These are phyloP conservation scores for Teleopsis dalmanni DNA, from an alignment of 1,140 invertebrate genomes.

Conservation along the genomic window DNA sequence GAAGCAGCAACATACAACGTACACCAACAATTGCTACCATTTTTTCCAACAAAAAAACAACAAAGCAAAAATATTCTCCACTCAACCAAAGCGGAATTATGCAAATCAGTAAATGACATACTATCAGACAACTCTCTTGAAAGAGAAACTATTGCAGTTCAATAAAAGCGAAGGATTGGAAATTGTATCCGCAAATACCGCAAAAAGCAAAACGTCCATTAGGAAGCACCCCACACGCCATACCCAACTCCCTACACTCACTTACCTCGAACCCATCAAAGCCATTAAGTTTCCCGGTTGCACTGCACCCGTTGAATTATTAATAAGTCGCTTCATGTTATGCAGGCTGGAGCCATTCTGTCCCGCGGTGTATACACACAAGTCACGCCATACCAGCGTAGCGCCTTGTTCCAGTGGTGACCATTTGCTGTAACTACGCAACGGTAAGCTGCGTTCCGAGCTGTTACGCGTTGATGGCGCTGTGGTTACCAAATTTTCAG, in stretches of 20 bases:
- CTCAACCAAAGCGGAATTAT: too few species aligned
- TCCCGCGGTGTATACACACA: conserved; percentile 57
- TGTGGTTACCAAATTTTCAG: neutral
- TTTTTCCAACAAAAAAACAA: too few species aligned
- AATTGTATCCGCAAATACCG: too few species aligned
- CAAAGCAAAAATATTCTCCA: too few species aligned
- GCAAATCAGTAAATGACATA: too few species aligned
- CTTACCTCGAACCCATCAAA: conserved; percentile 80
- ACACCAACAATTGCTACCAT: too few species aligned
- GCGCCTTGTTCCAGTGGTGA: conserved; percentile 51
- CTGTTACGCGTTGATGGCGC: conserved; percentile 30
- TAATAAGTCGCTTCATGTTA: conserved; percentile 58
- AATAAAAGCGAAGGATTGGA: too few species aligned
- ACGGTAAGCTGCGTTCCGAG: conserved; percentile 32
- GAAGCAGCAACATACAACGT: too few species aligned
- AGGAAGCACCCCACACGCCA: neutral
- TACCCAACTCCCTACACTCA: conserved; percentile 16
- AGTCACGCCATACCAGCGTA: conserved; percentile 66
- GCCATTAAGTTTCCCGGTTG: conserved; percentile 78
- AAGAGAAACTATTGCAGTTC: too few species aligned
- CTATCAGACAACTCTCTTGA: too few species aligned
- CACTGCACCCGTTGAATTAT: conserved; percentile 65
- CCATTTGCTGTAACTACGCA: conserved; percentile 47
- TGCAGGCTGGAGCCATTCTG: conserved; percentile 36
- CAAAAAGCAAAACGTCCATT: too few species aligned